Base-by-base conservation (phyloP, 2,113 vertebrate genomes). In the Lagopus leucura region DNA sequence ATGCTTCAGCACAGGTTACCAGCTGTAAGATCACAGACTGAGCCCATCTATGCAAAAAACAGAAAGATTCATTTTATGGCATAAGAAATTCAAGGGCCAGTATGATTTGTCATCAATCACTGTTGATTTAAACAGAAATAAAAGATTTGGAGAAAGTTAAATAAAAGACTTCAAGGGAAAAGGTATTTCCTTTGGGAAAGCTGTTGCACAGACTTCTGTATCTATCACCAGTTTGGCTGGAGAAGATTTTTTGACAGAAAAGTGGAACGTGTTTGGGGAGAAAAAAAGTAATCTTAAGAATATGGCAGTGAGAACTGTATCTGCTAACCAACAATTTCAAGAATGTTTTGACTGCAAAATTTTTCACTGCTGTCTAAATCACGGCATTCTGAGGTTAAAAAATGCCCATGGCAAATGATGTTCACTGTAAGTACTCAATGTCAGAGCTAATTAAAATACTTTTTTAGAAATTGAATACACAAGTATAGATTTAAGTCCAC, bases 51-150 rank as follows among this genome's bases (percentile, higher is more conserved):
- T 60, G 66, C 27, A 92, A 90, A 91, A 28, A 16, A 17, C 34
- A 30, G 34, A 55, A 93, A 95, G 36, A 96, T 90, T 83, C 86
- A 92, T 96, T 96, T 89, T 93, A n/a, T 60, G 92, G 52, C 30
- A 24, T 15, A 65, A 94, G 40, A 55, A 94, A 86, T 60, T 80
- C 81, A 85, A 67, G 52, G 42, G 27, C 17, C 43, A 70, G 30
- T 52, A 16, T 75, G 43, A 73, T 63, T 93, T 25, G 18, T 43
- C 82, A 63, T 93, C 74, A 94, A 60, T 93, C 72, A 86, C 48
- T 92, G 17, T 32, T 36, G 12, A 52, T 27, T 52, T 52, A 27
- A 55, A 55, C 30, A 89, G 60, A 25, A 87, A 52, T 67, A 42
- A 94, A 95, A 74, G 34, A 58, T 28, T 88, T 77, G 42, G 34